Evolutionary conservation across 2,113 vertebrate genomes (phyloP).

Genomic region (Oostethus manadensis): DNA sequence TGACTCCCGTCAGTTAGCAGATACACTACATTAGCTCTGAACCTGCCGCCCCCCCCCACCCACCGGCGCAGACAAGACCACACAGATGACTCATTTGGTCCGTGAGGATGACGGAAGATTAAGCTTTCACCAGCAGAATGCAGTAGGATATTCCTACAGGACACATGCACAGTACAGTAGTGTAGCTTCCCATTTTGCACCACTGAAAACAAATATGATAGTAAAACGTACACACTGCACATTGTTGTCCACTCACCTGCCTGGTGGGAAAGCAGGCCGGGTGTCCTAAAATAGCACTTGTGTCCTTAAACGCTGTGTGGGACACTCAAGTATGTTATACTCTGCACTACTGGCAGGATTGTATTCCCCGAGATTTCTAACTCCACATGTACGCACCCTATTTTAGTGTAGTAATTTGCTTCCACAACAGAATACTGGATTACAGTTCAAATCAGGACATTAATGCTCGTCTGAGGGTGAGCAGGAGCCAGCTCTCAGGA

Average conservation of each 20-base stretch:
- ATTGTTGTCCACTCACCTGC: conserved; percentile 1
- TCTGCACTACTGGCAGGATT: neutral
- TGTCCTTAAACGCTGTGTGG: no score
- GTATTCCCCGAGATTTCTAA: neutral
- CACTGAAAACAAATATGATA: neutral
- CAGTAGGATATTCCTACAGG: neutral
- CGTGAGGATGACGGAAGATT: neutral
- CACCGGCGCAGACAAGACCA: neutral
- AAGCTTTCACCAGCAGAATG: neutral
- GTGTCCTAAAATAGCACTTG: neutral
- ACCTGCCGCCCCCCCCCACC: neutral
- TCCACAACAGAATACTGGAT: neutral
- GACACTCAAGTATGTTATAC: neutral
- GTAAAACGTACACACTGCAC: neutral
- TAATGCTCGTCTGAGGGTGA: neutral
- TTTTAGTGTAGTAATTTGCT: conserved; percentile 5
- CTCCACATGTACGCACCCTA: neutral
- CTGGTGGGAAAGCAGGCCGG: neutral
- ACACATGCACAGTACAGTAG: neutral
- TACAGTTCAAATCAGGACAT: neutral
- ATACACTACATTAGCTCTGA: neutral
- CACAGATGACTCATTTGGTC: neutral
- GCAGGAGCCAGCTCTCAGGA: neutral
- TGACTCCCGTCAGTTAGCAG: neutral
- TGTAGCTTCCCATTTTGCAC: neutral